A percentile compares a stretch with the other conserved stretches of the same genome.
Conservation (phyloP, 2,888 invertebrate species). For the Nomada fabriciana region DNA sequence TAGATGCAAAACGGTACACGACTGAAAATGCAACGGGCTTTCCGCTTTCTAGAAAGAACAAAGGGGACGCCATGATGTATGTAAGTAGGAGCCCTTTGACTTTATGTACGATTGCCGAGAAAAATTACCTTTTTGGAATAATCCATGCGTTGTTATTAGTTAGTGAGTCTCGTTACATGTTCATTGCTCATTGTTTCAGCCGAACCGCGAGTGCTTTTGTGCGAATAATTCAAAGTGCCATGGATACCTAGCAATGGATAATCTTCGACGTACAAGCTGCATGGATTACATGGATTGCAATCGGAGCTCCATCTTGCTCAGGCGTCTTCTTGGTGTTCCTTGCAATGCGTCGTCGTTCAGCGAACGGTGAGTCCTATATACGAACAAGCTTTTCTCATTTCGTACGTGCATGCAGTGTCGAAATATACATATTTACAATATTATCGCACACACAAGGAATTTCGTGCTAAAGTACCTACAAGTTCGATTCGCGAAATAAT, state of each 20-base stretch:
- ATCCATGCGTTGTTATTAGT: slow-evolving; percentile 84
- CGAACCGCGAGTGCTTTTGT: slow-evolving; percentile 78
- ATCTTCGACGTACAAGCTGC: slow-evolving; percentile 70
- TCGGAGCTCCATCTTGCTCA: no score
- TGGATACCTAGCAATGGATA: slow-evolving; percentile 57
- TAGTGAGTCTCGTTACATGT: slow-evolving; percentile 83
- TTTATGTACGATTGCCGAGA: slow-evolving; percentile 76
- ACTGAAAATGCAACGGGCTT: slow-evolving; percentile 50
- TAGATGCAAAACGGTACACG: slow-evolving; percentile 2
- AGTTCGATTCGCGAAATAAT: no score
- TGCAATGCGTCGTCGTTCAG: neutral
- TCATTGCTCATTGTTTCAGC: slow-evolving; percentile 63
- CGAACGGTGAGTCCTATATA: slow-evolving; percentile 3
- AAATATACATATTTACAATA: no score
- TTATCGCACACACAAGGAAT: no score
- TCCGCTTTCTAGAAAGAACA: slow-evolving; percentile 60
- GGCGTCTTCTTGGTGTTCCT: no score
- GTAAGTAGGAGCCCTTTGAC: slow-evolving; percentile 76
- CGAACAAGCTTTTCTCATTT: no score
- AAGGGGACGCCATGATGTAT: slow-evolving; percentile 45
- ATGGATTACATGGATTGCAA: slow-evolving; percentile 4
- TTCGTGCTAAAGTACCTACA: no score
- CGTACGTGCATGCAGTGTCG: no score
- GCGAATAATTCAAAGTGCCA: slow-evolving; percentile 82
- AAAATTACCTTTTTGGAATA: slow-evolving; percentile 83